phyloP scores from a whole-genome alignment of 2,888 invertebrate genomes.

The Drosophila setosimentum region DNA sequence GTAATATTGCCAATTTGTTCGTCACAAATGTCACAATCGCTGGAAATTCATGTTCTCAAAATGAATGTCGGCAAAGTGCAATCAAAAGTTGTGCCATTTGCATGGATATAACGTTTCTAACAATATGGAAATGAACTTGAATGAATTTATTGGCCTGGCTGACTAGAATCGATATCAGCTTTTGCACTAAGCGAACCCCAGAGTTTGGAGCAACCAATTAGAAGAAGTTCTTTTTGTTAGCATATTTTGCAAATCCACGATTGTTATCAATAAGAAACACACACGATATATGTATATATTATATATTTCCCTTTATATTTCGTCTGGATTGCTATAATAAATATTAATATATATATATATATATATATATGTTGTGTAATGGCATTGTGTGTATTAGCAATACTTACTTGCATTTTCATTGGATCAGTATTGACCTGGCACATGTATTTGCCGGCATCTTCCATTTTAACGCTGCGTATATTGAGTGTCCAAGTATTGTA shows the following conservation, averaged over 20 bases:
- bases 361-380: background rate
- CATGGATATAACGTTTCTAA: background rate
- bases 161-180: background rate
- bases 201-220: background rate
- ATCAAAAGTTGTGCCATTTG: background rate
- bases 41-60: background rate
- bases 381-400: background rate
- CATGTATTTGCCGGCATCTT: slow-evolving; percentile 96
- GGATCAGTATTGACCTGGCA: slow-evolving; percentile 98
- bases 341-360: background rate
- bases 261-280: background rate
- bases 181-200: background rate
- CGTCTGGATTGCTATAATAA: background rate
- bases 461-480: slow-evolving; percentile 93
- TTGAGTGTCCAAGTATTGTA: slow-evolving; percentile 97
- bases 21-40: background rate
- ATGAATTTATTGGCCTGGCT: background rate
- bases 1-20: background rate
- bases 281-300: too few species aligned
- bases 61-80: background rate
- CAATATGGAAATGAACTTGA: background rate
- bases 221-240: background rate
- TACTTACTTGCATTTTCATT: slow-evolving; percentile 95
- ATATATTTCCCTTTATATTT: background rate
- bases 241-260: background rate